Evolutionary conservation across 2,888 invertebrate species (phyloP).

Genomic region (Nomada hirtipes): DNA sequence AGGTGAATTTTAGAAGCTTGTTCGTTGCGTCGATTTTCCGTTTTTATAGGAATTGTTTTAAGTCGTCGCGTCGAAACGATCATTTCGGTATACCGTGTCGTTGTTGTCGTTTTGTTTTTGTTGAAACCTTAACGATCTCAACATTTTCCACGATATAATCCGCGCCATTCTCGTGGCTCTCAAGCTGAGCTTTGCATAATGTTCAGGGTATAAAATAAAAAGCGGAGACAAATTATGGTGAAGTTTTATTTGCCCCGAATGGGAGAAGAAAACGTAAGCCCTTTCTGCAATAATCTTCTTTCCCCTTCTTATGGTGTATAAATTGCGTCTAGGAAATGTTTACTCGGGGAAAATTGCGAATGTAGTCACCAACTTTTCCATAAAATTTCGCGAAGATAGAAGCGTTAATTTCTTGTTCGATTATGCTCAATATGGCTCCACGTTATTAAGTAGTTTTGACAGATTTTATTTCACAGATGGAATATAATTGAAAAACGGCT

Average conservation of each 20-base stretch:
- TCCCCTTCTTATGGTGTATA: no score
- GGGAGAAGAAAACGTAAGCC: no score
- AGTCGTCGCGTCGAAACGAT: neutral
- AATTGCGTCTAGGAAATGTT: no score
- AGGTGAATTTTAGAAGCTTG: neutral
- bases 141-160: no score
- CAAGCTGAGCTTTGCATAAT: neutral
- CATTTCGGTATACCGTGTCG: neutral
- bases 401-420: no score
- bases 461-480: no score
- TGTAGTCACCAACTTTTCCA: no score
- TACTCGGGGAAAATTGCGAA: no score
- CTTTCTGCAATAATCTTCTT: neutral
- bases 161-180: neutral
- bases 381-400: no score
- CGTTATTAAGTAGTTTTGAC: no score
- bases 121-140: neutral
- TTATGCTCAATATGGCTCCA: no score
- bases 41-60: conserved; percentile 6
- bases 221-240: neutral
- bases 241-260: neutral
- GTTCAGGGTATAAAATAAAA: neutral
- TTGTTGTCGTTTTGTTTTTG: neutral
- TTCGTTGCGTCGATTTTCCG: neutral
- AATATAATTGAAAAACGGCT: no score